Evolutionary conservation across 2,797 vertebrate species (phyloP).

Genomic region (Rhincodon typus): DNA sequence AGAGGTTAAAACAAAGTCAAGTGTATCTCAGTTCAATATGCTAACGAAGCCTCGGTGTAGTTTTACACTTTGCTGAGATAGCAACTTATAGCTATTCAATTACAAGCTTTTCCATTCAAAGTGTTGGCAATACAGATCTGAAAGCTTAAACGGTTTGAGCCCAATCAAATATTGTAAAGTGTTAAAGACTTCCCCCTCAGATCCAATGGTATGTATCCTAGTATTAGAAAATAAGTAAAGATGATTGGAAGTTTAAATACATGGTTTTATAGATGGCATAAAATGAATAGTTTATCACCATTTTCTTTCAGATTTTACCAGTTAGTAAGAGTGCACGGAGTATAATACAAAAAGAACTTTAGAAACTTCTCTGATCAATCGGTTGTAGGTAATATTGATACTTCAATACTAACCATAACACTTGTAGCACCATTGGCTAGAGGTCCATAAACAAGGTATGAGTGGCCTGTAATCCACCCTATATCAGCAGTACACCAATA

Average conservation of each 20-base stretch:
- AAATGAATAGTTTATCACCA: not conserved
- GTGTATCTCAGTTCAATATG: not conserved
- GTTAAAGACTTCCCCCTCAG: not conserved
- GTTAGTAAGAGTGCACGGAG: not conserved
- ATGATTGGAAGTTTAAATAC: not conserved
- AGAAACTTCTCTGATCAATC: not conserved
- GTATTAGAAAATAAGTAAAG: not conserved
- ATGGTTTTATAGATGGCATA: not conserved
- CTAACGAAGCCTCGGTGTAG: not conserved
- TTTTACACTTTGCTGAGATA: not conserved
- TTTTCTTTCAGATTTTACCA: not conserved
- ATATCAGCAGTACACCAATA: conserved; percentile 98
- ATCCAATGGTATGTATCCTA: not conserved
- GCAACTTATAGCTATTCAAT: not conserved
- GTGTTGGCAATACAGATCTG: not conserved
- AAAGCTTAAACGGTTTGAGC: not conserved
- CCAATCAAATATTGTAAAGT: not conserved
- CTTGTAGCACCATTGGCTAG: conserved; percentile 86
- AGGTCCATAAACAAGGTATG: conserved; percentile 89
- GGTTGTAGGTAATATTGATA: not conserved
- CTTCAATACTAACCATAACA: conserved; percentile 72
- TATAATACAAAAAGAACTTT: not conserved
- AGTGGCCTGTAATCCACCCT: conserved; percentile 96
- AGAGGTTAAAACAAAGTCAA: not conserved
- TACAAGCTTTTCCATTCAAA: not conserved